Percentiles rank a stretch among this genome's conserved stretches.
These are phyloP conservation scores for Uloborus diversus DNA, from an alignment of 1,140 invertebrate species.

Conservation along the genomic window DNA sequence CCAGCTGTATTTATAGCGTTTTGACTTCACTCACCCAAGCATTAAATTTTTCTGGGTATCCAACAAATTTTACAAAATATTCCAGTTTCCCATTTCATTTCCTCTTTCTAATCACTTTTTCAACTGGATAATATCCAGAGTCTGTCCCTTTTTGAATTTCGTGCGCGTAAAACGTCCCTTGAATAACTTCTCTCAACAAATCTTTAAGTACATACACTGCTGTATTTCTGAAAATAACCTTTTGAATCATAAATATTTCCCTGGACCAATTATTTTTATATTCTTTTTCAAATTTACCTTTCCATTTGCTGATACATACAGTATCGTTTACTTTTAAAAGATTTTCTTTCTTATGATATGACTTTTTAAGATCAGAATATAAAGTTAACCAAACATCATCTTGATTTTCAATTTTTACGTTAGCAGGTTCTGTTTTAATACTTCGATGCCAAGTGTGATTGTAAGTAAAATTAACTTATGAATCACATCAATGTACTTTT, in stretches of 20 bases:
- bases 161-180: constrained; percentile 42
- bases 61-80: constrained; percentile 27
- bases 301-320: constrained; percentile 46
- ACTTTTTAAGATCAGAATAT: constrained; percentile 10
- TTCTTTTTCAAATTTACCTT: constrained; percentile 50
- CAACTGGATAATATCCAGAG: not conserved
- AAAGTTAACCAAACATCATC: constrained; percentile 21
- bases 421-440: constrained; percentile 64
- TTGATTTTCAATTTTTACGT: constrained; percentile 63
- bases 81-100: not conserved
- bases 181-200: constrained; percentile 7
- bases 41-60: not conserved
- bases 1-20: not conserved
- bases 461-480: constrained; percentile 64
- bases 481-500: constrained; percentile 65
- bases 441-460: constrained; percentile 66
- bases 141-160: constrained; percentile 16
- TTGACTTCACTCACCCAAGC: not conserved
- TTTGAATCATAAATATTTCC: constrained; percentile 43
- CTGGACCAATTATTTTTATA: constrained; percentile 36
- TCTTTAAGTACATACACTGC: constrained; percentile 31
- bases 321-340: constrained; percentile 62
- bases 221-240: not conserved
- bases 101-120: not conserved
- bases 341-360: not conserved